Conservation (phyloP, 2,113 vertebrate genomes). For the Scartelaos histophorus region DNA sequence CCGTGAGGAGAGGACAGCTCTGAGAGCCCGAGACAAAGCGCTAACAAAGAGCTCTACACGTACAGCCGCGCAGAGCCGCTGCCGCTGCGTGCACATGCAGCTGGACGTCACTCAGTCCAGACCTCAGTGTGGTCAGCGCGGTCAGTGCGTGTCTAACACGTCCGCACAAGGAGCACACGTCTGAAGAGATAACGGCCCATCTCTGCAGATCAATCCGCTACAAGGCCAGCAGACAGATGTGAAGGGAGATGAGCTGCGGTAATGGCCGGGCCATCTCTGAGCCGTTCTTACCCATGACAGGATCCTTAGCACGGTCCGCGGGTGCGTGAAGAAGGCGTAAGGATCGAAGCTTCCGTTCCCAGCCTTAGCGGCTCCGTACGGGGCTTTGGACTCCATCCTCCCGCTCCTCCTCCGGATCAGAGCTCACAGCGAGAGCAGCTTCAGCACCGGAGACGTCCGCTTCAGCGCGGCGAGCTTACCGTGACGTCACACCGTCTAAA, state of each 20-base stretch:
- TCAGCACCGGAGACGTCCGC: neutral
- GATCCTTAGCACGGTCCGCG: slow-evolving; percentile 70
- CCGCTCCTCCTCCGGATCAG: slow-evolving; percentile 18
- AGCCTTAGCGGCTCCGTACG: slow-evolving; percentile 66
- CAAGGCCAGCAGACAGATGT: neutral
- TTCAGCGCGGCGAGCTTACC: neutral
- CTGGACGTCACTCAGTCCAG: neutral
- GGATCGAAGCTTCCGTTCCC: slow-evolving; percentile 66
- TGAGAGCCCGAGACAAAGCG: neutral
- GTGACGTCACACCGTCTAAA: slow-evolving; percentile 3
- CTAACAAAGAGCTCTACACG: neutral
- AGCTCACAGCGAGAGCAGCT: neutral
- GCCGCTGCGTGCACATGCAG: neutral
- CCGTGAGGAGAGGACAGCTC: neutral
- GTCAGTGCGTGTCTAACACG: neutral
- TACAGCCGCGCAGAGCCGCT: neutral
- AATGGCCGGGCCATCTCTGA: slow-evolving; percentile 41
- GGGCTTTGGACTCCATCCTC: slow-evolving; percentile 63
- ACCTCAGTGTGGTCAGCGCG: neutral
- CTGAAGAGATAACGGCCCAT: neutral
- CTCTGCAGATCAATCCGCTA: neutral
- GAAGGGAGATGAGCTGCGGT: slow-evolving; percentile 17
- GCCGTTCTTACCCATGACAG: slow-evolving; percentile 67
- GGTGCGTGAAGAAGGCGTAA: slow-evolving; percentile 72
- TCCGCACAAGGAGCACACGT: neutral